phyloP scores from a whole-genome alignment of 1,140 invertebrate species.

The Caerostris extrusa region DNA sequence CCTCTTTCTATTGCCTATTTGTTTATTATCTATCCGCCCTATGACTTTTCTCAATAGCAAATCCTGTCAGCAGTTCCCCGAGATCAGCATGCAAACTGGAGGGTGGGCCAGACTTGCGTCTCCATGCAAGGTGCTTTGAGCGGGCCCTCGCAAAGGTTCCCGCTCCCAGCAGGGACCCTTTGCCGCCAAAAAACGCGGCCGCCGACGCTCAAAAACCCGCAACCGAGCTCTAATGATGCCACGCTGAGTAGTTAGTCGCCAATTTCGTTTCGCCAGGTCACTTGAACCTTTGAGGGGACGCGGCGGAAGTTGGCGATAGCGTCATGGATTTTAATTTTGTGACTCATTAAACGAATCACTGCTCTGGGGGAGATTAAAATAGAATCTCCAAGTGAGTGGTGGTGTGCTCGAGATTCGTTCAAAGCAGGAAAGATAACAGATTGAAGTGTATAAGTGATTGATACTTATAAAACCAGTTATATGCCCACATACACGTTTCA shows the following conservation, averaged over 20 bases:
- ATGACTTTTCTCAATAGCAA: not conserved
- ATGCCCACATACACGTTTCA: no score
- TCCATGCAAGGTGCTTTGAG: not conserved
- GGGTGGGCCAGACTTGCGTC: constrained; percentile 28
- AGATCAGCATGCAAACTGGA: not conserved
- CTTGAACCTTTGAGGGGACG: constrained; percentile 8
- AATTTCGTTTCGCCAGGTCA: not conserved
- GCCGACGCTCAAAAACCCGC: constrained; percentile 10
- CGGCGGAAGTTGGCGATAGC: constrained; percentile 37
- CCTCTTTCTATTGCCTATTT: no score
- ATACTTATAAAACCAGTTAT: no score
- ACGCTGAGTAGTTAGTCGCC: constrained; percentile 49
- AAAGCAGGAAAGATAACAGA: no score
- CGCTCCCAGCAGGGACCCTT: not conserved
- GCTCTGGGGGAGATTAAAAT: no score
- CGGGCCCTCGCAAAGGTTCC: constrained; percentile 18
- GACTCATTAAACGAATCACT: not conserved
- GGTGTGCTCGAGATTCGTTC: no score
- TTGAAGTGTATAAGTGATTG: no score
- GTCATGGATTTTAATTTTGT: not conserved
- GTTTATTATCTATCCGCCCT: no score
- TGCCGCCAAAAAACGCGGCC: constrained; percentile 28
- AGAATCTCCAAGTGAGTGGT: no score
- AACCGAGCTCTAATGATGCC: constrained; percentile 63
- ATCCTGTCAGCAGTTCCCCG: not conserved